A percentile compares a stretch with the other conserved stretches of the same genome.
These are phyloP conservation scores for Cotesia chilonis DNA, from an alignment of 1,140 invertebrate species.

Conservation along the genomic window DNA sequence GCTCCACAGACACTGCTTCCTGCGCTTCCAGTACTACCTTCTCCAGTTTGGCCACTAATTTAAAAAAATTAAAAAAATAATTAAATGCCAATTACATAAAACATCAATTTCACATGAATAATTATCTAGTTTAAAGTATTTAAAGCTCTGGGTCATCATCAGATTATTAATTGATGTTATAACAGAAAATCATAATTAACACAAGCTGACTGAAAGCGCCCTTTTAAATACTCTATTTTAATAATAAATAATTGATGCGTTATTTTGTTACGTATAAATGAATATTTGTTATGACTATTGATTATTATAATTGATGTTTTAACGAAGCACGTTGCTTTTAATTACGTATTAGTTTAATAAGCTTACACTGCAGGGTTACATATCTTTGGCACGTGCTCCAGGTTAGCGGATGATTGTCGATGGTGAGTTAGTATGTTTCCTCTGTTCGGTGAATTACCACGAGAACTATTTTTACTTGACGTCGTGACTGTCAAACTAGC, in stretches of 20 bases:
- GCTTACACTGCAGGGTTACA: constrained; percentile 61
- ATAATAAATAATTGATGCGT: too few relatives aligned
- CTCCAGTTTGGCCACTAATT: constrained; percentile 48
- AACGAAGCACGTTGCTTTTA: constrained; percentile 22
- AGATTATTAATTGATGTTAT: neutral
- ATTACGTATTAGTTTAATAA: neutral
- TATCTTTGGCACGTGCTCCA: constrained; percentile 55
- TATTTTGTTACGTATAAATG: too few relatives aligned
- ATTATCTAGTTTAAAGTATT: too few relatives aligned
- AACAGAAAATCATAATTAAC: neutral
- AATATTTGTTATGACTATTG: too few relatives aligned
- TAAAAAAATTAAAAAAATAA: constrained; percentile 3
- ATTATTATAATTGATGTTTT: too few relatives aligned
- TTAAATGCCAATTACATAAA: neutral
- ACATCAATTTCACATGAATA: neutral
- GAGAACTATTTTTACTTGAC: constrained; percentile 62
- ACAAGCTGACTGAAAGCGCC: too few relatives aligned
- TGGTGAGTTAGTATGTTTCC: constrained; percentile 48
- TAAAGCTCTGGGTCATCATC: too few relatives aligned
- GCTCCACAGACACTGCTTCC: constrained; percentile 53
- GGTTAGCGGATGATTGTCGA: constrained; percentile 50
- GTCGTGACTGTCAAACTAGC: constrained; percentile 61
- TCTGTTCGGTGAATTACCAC: constrained; percentile 61
- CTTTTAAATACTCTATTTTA: too few relatives aligned
- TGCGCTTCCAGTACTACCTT: constrained; percentile 58